phyloP scores from a whole-genome alignment of 2,888 invertebrate genomes.

The Morpho deidamia region DNA sequence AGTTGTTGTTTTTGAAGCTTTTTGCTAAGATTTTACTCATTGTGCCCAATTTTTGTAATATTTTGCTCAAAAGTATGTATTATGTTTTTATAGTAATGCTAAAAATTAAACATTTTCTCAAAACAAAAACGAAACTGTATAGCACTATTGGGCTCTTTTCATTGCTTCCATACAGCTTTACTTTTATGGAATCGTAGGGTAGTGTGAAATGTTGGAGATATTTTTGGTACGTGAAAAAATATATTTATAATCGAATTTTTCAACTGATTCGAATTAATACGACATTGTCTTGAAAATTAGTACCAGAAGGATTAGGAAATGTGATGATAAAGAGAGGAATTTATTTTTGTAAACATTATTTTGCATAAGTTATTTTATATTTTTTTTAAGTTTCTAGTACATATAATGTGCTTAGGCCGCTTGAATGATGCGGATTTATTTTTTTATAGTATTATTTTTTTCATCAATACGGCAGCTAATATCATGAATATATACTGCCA shows the following conservation, averaged over 20 bases:
- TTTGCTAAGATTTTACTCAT: conserved; percentile 8
- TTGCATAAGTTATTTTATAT: conserved; percentile 60
- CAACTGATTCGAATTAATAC: too few species aligned
- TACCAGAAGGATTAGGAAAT: conserved; percentile 39
- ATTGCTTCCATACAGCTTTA: conserved; percentile 11
- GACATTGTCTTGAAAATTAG: conserved; percentile 14
- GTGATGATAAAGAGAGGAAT: conserved; percentile 48
- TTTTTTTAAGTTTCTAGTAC: conserved; percentile 42
- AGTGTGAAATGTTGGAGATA: conserved; percentile 1
- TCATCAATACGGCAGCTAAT: conserved; percentile 38
- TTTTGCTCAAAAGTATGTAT: conserved; percentile 7
- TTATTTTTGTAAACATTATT: conserved; percentile 64
- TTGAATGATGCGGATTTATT: conserved; percentile 30
- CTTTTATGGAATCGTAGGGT: conserved; percentile 9
- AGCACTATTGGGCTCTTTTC: neutral
- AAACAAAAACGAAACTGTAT: neutral
- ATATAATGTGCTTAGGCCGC: conserved; percentile 47
- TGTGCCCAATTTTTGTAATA: conserved; percentile 5
- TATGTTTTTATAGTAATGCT: neutral
- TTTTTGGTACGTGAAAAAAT: conserved; percentile 13
- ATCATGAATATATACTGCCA: conserved; percentile 37
- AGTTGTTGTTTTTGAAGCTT: conserved; percentile 23
- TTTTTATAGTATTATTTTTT: conserved; percentile 39
- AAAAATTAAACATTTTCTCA: neutral
- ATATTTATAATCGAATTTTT: too few species aligned